Base-by-base conservation (phyloP, 2,797 vertebrate genomes). In the Rousettus madagascariensis region DNA sequence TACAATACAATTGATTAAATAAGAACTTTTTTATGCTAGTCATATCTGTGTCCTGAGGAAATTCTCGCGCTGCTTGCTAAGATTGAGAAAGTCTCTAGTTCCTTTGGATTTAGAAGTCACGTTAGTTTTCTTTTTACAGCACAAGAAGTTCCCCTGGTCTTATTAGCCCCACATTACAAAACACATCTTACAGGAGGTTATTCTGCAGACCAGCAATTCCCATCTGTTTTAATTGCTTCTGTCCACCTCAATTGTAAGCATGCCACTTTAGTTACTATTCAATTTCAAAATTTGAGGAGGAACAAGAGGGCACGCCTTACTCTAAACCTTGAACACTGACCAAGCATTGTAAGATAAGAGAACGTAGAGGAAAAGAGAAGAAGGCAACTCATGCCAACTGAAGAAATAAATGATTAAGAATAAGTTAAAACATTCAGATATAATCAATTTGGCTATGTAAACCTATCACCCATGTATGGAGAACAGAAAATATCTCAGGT, bases 251-350 rank as follows among this genome's bases (percentile, higher is more conserved):
- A 10, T 43, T 83, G 38, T 51, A 75, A 77, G 38, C 59, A 57
- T 72, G 74, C 65, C 28, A 28, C 61, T 88, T 88, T 84, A 59
- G 65, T 95, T 75, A 43, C 77, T 75, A 86, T 28, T 92, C 84
- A 74, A 74, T 82, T 80, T 92, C 84, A 77, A 95, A 53, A 78
- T 79, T 65, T 71, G 75, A 57, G 26, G 74, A 88, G 36, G 36
- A 46, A 41, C 8, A 84, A 51, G 24, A 53, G 6, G 8, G 11
- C 36, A 28, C 9, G 68, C 69, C 57, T 90, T 49, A 87, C 41
- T 59, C 33, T 9, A 66, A 15, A 28, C 30, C 43, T 59, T 49
- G 46, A 59, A 33, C 53, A 65, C 10, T 11, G 71, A 63, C 15
- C n/a, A 69, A 61, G 65, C 26, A 28, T 63, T 57, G n/a, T 26